These are phyloP conservation scores for Liposcelis brunnea DNA, from an alignment of 2,888 invertebrate species.

Conservation along the genomic window DNA sequence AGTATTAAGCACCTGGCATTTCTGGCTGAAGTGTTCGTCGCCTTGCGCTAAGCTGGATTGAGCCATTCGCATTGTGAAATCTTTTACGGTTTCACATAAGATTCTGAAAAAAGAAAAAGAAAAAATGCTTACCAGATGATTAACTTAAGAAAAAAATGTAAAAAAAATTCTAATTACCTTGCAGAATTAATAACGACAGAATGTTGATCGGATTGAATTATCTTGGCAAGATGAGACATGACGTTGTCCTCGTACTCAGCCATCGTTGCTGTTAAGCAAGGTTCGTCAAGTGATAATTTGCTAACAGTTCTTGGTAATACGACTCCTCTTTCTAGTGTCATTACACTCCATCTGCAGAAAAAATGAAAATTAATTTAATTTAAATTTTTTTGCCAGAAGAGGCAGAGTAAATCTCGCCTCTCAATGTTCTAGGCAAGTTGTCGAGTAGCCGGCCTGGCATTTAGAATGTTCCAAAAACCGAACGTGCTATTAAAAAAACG, in stretches of 20 bases:
- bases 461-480: too few relatives aligned
- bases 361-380: constrained; percentile 7
- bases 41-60: constrained; percentile 37
- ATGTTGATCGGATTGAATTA: constrained; percentile 66
- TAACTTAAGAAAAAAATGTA: not conserved
- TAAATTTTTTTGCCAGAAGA: not conserved
- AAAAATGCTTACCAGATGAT: not conserved
- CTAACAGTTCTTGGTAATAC: constrained; percentile 2
- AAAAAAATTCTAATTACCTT: constrained; percentile 28
- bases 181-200: constrained; percentile 52
- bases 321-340: constrained; percentile 66
- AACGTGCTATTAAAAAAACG: too few relatives aligned
- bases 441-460: too few relatives aligned
- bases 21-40: constrained; percentile 41
- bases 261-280: constrained; percentile 25
- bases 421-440: too few relatives aligned
- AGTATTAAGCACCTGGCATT: constrained; percentile 55
- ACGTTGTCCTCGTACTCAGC: constrained; percentile 61
- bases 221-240: constrained; percentile 64
- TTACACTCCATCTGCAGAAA: constrained; percentile 67
- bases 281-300: not conserved
- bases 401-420: too few relatives aligned
- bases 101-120: constrained; percentile 26
- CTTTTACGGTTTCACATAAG: constrained; percentile 62
- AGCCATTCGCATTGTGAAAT: constrained; percentile 45